A percentile compares a stretch with the other conserved stretches of the same genome.
phyloP scores from a whole-genome alignment of 92 coral and sea anemone genomes.

The Phenganax stokvisi region DNA sequence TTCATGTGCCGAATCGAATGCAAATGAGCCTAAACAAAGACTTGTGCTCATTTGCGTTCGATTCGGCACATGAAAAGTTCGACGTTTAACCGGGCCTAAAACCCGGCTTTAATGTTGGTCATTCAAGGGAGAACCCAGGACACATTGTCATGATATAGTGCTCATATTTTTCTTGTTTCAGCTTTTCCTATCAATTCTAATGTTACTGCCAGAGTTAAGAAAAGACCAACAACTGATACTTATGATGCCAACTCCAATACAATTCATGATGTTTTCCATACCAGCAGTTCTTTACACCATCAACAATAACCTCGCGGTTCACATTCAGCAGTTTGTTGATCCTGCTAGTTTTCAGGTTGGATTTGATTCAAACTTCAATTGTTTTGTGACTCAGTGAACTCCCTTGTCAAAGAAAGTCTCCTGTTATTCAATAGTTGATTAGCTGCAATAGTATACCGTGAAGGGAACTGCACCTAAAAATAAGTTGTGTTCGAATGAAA shows the following conservation, averaged over 20 bases:
- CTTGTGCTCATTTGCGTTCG: too few relatives aligned
- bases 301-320: slow-evolving; percentile 74
- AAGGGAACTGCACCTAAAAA: too few relatives aligned
- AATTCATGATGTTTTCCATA: slow-evolving; percentile 58
- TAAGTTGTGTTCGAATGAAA: too few relatives aligned
- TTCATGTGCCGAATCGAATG: too few relatives aligned
- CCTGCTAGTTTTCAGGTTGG: slow-evolving; percentile 93
- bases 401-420: background rate
- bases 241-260: slow-evolving; percentile 47
- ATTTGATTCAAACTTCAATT: too few relatives aligned
- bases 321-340: slow-evolving; percentile 71
- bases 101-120: background rate
- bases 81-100: too few relatives aligned
- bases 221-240: slow-evolving; percentile 16
- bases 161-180: slow-evolving; percentile 12
- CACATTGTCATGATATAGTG: too few relatives aligned
- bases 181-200: slow-evolving; percentile 62
- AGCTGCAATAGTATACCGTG: too few relatives aligned
- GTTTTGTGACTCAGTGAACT: too few relatives aligned
- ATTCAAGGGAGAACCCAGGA: too few relatives aligned
- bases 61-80: too few relatives aligned
- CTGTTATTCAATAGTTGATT: background rate
- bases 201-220: slow-evolving; percentile 59
- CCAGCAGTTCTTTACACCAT: slow-evolving; percentile 73
- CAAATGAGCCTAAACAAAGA: too few relatives aligned